Percentiles rank a stretch among this genome's conserved stretches.
phyloP scores from a whole-genome alignment of 1,140 invertebrate species.

The Macrobrachium rosenbergii region DNA sequence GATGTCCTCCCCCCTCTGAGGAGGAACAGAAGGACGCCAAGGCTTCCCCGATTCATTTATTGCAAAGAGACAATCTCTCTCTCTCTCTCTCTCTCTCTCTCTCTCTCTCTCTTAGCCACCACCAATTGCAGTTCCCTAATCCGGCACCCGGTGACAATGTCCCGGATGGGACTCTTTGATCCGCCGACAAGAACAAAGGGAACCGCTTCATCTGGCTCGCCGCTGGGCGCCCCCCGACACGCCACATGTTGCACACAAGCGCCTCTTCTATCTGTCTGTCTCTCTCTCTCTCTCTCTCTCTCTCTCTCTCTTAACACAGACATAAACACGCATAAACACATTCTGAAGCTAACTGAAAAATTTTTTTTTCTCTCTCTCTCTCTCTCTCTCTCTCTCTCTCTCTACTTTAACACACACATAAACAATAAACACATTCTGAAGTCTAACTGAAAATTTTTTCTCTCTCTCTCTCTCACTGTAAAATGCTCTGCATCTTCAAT shows the following conservation, averaged over 20 bases:
- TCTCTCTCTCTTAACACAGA: conserved; percentile 14
- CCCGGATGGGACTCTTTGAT: neutral
- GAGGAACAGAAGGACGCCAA: too few relatives aligned
- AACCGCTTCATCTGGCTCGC: conserved; percentile 8
- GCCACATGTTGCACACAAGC: conserved; percentile 25
- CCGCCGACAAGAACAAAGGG: conserved; percentile 24
- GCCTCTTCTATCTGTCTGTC: neutral
- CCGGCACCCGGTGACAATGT: conserved; percentile 25
- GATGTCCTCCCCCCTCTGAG: too few relatives aligned
- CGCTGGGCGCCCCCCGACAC: neutral
- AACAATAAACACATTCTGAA: neutral
- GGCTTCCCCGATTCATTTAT: too few relatives aligned
- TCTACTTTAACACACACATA: neutral
- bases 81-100: conserved; percentile 31
- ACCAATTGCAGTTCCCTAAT: conserved; percentile 44
- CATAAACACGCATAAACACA: conserved; percentile 4
- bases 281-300: conserved; percentile 26
- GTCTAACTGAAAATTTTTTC: too few relatives aligned
- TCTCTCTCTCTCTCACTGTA: neutral
- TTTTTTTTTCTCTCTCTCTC: neutral
- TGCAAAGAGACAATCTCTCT: neutral
- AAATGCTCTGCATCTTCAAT: neutral
- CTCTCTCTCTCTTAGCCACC: conserved; percentile 14
- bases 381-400: neutral
- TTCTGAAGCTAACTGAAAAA: too few relatives aligned